Evolutionary conservation across 2,797 vertebrate species (phyloP), one percentile per base, ranked within the genome.

Genomic region (Arremon aurantiirostris): DNA sequence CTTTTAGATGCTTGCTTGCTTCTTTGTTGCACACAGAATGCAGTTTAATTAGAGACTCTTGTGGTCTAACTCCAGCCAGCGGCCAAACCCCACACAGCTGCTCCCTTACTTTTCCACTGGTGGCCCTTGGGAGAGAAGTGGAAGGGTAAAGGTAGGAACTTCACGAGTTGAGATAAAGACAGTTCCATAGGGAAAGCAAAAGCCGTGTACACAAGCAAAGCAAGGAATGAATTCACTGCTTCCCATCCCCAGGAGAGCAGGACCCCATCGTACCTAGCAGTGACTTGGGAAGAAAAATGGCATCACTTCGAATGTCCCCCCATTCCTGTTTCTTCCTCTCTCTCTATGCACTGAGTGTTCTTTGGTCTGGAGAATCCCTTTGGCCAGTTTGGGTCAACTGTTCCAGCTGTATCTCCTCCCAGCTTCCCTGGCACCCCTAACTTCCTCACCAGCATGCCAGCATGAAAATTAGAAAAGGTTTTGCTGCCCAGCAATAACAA

Each of bases 231-330:
- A 28, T 30, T 68, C 7, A 1, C 20, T 39, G 20, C 28, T 60
- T 53, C 14, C 28, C 28, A 34, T 46, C 13, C 1, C 28, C 46
- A 39, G 63, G n/a, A 52, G 39, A n/a, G 13, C 55, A 60, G 46
- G 39, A 6, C 15, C n/a, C 28, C 24, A 14, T 32, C 53, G 27
- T 11, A 13, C 2, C 11, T 17, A 17, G 2, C 0, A 0, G 34
- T 69, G 39, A 60, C 9, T 53, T 77, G 63, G 34, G 34, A 46
- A 30, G 39, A 30, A 16, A 85, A 69, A 53, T 0, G 1, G 8
- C 28, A 28, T 52, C 15, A 20, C 13, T 19, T 52, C 18, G 20
- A 52, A 53, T 44, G 39, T 49, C 10, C 20, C 3, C 1, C 5
- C 20, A 4, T 53, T 85, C 39, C 39, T 85, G 15, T 12, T 60